Evolutionary conservation across 2,113 vertebrate genomes (phyloP).

Genomic region (Rhinogobius similis): DNA sequence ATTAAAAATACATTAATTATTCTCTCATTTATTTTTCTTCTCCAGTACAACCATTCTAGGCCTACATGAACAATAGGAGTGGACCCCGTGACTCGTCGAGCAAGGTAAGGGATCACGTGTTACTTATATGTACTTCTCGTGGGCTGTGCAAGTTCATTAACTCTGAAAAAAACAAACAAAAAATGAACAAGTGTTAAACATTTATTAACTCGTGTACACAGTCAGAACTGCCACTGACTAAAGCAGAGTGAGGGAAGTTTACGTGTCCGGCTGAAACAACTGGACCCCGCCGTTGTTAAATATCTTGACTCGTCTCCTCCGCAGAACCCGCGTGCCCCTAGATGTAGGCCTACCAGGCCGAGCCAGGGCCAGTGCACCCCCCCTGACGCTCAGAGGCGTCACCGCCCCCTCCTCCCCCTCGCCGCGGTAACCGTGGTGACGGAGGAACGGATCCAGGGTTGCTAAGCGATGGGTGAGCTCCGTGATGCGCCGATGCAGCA

Average conservation of each 20-base stretch:
- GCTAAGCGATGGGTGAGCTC: slow-evolving; percentile 82
- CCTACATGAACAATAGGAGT: background rate
- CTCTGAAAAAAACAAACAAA: background rate
- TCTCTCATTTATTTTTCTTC: no score
- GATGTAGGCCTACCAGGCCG: slow-evolving; percentile 8
- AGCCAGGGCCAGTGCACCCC: slow-evolving; percentile 44
- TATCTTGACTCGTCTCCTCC: slow-evolving; percentile 68
- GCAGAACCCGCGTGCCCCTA: slow-evolving; percentile 50
- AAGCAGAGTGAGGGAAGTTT: slow-evolving; percentile 7
- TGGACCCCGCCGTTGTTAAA: slow-evolving; percentile 43
- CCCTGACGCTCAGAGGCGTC: slow-evolving; percentile 49
- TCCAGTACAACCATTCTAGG: no score
- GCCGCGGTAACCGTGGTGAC: slow-evolving; percentile 78
- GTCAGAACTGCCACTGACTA: background rate
- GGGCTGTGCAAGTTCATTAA: background rate
- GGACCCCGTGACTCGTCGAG: background rate
- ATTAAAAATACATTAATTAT: no score
- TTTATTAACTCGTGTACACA: background rate
- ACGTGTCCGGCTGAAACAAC: slow-evolving; percentile 39
- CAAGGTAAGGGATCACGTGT: background rate
- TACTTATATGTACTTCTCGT: no score
- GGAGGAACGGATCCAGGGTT: slow-evolving; percentile 78
- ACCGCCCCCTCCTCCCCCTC: slow-evolving; percentile 36
- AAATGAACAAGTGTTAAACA: background rate
- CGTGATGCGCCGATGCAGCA: slow-evolving; percentile 77